phyloP scores from a whole-genome alignment of 2,888 invertebrate genomes.

The Drosophila fungiperda region DNA sequence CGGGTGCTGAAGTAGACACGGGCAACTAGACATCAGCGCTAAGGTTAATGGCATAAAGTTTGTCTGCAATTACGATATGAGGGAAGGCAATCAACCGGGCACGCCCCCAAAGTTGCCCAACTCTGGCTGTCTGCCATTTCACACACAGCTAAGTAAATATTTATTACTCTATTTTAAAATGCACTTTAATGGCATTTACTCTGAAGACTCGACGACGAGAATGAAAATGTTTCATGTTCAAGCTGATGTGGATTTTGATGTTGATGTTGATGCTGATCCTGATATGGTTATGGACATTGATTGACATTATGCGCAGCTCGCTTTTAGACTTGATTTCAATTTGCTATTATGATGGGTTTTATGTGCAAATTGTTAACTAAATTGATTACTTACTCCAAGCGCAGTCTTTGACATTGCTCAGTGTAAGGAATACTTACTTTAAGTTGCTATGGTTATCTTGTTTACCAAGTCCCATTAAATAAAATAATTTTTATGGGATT shows the following conservation, averaged over 20 bases:
- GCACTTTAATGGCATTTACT: conserved; percentile 63
- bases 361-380: conserved; percentile 13
- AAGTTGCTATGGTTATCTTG: not conserved
- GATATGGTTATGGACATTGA: conserved; percentile 37
- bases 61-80: conserved; percentile 80
- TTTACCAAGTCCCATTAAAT: not conserved
- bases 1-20: conserved; percentile 23
- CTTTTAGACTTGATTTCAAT: conserved; percentile 22
- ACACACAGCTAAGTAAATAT: conserved; percentile 62
- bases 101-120: conserved; percentile 6
- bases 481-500: not conserved
- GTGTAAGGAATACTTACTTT: not conserved
- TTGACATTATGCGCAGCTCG: conserved; percentile 28
- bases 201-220: conserved; percentile 18
- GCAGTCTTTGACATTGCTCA: not conserved
- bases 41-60: conserved; percentile 80
- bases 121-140: conserved; percentile 13
- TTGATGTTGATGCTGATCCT: conserved; percentile 11
- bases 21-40: conserved; percentile 59
- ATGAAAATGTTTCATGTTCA: conserved; percentile 20
- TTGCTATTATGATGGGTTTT: conserved; percentile 22
- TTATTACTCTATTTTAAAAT: conserved; percentile 75
- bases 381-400: conserved; percentile 4
- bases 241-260: conserved; percentile 18
- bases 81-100: conserved; percentile 56